These are phyloP conservation scores for Carapus acus DNA, from an alignment of 2,797 vertebrate genomes.

Conservation along the genomic window DNA sequence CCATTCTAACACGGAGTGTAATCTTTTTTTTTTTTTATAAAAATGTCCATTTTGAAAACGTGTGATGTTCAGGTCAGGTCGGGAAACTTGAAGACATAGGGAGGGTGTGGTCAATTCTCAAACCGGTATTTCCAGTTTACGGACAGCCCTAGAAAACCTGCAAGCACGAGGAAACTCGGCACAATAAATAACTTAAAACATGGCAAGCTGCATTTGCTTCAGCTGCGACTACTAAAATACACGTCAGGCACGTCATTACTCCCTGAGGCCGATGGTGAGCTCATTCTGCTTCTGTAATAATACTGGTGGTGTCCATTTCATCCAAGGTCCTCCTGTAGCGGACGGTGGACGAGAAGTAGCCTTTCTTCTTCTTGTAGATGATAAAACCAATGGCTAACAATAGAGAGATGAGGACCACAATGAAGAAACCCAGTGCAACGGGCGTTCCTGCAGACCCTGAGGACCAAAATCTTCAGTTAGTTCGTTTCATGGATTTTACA, in stretches of 20 bases:
- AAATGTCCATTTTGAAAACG: not conserved
- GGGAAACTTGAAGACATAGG: no score
- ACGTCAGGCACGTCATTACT: conserved; percentile 36
- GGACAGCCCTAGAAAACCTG: conserved; percentile 8
- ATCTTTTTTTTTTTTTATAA: not conserved
- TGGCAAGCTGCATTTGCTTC: conserved; percentile 17
- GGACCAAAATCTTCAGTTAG: no score
- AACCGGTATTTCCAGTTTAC: conserved; percentile 57
- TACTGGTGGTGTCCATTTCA: conserved; percentile 66
- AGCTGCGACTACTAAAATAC: conserved; percentile 33
- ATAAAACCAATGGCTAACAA: conserved; percentile 40
- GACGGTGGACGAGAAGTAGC: conserved; percentile 56
- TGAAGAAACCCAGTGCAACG: conserved; percentile 61
- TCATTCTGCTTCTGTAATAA: conserved; percentile 65
- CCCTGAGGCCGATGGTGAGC: conserved; percentile 30
- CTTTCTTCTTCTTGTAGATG: conserved; percentile 66
- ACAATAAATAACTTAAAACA: conserved; percentile 52
- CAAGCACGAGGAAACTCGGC: conserved; percentile 15
- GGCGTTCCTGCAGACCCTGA: conserved; percentile 61
- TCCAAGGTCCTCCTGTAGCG: conserved; percentile 73
- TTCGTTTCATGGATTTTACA: no score
- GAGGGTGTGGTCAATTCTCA: conserved; percentile 36
- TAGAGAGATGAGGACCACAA: conserved; percentile 58
- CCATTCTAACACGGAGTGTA: conserved; percentile 8
- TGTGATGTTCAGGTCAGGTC: no score